These are phyloP conservation scores for Mycalesis mineus DNA, from an alignment of 2,888 invertebrate genomes.

Conservation along the genomic window DNA sequence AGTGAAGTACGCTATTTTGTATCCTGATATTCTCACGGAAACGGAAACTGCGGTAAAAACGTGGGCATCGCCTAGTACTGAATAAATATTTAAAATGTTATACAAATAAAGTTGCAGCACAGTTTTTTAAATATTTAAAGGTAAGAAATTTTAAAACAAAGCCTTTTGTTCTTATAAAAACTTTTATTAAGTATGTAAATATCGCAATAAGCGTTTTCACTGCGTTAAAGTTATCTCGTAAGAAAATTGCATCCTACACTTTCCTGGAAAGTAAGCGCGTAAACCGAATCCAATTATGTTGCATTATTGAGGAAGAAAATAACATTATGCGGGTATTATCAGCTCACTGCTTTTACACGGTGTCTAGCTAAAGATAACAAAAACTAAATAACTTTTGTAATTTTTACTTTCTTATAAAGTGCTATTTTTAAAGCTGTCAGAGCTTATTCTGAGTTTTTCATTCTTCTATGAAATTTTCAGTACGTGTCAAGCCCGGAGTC, in stretches of 20 bases:
- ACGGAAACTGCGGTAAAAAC: too few relatives aligned
- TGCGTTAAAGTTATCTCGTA: conserved; percentile 9
- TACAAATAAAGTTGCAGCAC: background rate
- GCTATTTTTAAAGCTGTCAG: too few relatives aligned
- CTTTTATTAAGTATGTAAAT: background rate
- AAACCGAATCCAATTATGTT: conserved; percentile 17
- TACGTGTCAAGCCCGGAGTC: too few relatives aligned
- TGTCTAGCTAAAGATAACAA: background rate
- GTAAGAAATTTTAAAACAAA: background rate
- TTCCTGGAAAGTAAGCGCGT: conserved; percentile 9
- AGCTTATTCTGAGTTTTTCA: too few relatives aligned
- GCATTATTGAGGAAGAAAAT: conserved; percentile 13
- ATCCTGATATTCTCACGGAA: too few relatives aligned
- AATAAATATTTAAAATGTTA: too few relatives aligned
- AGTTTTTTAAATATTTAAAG: background rate
- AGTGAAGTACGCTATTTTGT: too few relatives aligned
- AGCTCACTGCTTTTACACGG: conserved; percentile 1
- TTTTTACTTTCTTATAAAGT: background rate
- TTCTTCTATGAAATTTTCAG: too few relatives aligned
- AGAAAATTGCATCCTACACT: conserved; percentile 13
- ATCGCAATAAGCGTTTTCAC: conserved; percentile 5
- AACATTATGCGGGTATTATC: conserved; percentile 8
- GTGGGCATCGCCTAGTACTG: too few relatives aligned
- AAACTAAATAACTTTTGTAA: background rate
- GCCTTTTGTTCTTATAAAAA: background rate